Conservation (phyloP, 2,888 invertebrate species). For the Apocheima hispidaria region DNA sequence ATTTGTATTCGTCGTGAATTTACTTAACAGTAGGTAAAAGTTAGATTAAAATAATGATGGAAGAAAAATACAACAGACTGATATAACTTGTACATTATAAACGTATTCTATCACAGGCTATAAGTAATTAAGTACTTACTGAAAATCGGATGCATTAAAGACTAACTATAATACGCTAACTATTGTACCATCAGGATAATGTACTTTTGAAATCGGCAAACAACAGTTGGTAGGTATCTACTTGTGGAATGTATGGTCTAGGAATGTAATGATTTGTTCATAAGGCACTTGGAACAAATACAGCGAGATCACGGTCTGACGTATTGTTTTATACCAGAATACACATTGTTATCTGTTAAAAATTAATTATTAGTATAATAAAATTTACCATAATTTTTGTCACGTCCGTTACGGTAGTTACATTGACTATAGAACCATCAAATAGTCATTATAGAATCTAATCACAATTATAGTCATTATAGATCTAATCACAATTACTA, state of each 20-base stretch:
- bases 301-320: conserved; percentile 67
- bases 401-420: conserved; percentile 40
- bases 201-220: conserved; percentile 30
- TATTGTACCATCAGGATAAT: conserved; percentile 24
- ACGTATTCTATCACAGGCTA: conserved; percentile 76
- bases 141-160: conserved; percentile 45
- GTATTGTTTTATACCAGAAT: conserved; percentile 47
- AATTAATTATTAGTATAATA: conserved; percentile 44
- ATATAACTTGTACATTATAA: conserved; percentile 45
- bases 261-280: conserved; percentile 81
- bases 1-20: conserved; percentile 74
- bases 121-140: conserved; percentile 76
- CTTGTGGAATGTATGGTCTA: conserved; percentile 68
- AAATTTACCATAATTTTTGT: conserved; percentile 39
- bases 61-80: conserved; percentile 48
- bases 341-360: conserved; percentile 33
- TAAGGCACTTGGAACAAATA: conserved; percentile 86
- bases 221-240: conserved; percentile 17
- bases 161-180: conserved; percentile 13
- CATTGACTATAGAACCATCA: conserved; percentile 71
- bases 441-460: conserved; percentile 66
- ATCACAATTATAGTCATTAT: conserved; percentile 58
- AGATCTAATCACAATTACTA: conserved; percentile 48
- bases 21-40: conserved; percentile 33
- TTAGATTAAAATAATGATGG: conserved; percentile 45